phyloP scores from a whole-genome alignment of 2,888 invertebrate genomes.

The Hypselothyrea guttata region DNA sequence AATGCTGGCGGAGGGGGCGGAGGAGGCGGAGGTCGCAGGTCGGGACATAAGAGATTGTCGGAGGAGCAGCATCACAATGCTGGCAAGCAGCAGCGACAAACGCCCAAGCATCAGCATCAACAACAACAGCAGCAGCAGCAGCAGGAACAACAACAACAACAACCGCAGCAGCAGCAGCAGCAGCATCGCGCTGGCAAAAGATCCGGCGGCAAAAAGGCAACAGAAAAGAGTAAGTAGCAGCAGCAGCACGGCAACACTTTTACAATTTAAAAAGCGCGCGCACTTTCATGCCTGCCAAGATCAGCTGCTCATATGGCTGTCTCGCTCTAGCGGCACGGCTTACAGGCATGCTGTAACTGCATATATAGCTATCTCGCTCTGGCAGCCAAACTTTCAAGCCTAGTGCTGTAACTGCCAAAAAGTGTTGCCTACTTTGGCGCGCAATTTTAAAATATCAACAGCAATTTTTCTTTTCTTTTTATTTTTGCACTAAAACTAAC shows the following conservation, averaged over 20 bases:
- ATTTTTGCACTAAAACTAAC: neutral
- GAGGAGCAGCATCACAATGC: conserved; percentile 53
- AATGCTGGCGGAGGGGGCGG: too few species aligned
- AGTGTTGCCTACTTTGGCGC: conserved; percentile 21
- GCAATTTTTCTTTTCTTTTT: too few species aligned
- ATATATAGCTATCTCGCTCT: too few species aligned
- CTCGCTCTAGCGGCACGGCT: too few species aligned
- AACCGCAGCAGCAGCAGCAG: conserved; percentile 42
- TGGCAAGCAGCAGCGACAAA: conserved; percentile 75
- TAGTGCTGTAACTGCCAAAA: neutral
- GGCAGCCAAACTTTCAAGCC: too few species aligned
- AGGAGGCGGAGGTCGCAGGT: conserved; percentile 25
- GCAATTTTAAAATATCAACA: neutral
- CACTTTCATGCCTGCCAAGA: neutral
- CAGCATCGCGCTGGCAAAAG: conserved; percentile 71
- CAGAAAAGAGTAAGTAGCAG: conserved; percentile 59
- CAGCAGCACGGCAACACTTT: neutral
- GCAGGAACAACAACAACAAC: conserved; percentile 49
- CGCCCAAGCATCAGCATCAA: conserved; percentile 69
- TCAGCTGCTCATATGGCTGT: too few species aligned
- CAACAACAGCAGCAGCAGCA: conserved; percentile 44
- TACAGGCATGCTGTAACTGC: too few species aligned
- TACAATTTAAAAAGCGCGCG: too few species aligned
- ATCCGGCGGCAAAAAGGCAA: conserved; percentile 57
- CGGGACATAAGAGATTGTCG: conserved; percentile 48